Percentiles rank a stretch among this genome's conserved stretches.
These are phyloP conservation scores for Epizoanthus rinbou DNA, from an alignment of 92 coral and sea anemone species.

Conservation along the genomic window DNA sequence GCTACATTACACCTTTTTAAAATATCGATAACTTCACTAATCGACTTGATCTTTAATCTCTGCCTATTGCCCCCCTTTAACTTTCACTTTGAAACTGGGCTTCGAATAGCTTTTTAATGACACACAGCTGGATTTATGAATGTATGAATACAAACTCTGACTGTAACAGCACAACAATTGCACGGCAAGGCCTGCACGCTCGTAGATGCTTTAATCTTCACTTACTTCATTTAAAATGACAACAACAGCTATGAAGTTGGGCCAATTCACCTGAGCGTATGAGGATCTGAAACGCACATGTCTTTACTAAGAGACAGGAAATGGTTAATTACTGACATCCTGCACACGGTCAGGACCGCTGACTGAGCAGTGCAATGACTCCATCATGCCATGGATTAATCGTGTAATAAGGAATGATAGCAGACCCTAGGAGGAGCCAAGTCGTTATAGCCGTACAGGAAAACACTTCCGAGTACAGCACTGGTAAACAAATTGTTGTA, in stretches of 20 bases:
- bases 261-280: neutral
- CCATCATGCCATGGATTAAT: constrained; percentile 34
- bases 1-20: neutral
- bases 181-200: constrained; percentile 5
- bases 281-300: constrained; percentile 2
- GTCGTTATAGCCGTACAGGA: neutral
- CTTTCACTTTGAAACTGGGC: neutral
- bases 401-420: neutral
- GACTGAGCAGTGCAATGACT: constrained; percentile 25
- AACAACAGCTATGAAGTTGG: neutral
- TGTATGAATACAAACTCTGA: neutral
- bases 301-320: constrained; percentile 22
- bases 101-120: constrained; percentile 2
- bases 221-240: neutral
- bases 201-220: neutral
- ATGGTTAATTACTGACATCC: constrained; percentile 24
- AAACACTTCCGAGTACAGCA: constrained; percentile 9
- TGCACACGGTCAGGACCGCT: constrained; percentile 33
- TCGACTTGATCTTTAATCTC: neutral
- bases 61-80: neutral
- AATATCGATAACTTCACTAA: neutral
- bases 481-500: neutral
- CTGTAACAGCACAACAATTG: neutral
- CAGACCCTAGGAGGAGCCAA: neutral
- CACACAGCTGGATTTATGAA: constrained; percentile 36